A percentile compares a stretch with the other conserved stretches of the same genome.
These are phyloP conservation scores for Bubalus kerabau DNA, from an alignment of 2,113 vertebrate genomes.

Conservation along the genomic window DNA sequence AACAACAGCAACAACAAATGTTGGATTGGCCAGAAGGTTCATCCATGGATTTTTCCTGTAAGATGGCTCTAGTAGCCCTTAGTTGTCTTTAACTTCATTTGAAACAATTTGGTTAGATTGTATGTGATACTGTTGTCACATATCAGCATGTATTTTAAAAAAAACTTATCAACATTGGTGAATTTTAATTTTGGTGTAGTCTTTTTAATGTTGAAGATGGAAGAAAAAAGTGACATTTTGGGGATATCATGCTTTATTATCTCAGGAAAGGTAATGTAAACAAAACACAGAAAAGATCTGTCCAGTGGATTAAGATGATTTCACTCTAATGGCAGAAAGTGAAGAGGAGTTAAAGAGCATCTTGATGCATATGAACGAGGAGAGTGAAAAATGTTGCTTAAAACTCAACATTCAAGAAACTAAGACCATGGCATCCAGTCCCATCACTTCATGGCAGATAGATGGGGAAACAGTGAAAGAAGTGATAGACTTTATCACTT, in stretches of 20 bases:
- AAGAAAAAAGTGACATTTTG: neutral
- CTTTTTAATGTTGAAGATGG: neutral
- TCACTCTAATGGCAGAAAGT: neutral
- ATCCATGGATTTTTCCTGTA: neutral
- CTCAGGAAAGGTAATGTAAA: neutral
- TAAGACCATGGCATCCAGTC: neutral
- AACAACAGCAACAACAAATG: neutral
- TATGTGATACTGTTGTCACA: neutral
- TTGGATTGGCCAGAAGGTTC: neutral
- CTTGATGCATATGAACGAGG: neutral
- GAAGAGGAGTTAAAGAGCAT: neutral
- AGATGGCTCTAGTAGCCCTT: neutral
- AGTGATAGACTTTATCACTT: neutral
- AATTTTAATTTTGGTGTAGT: neutral
- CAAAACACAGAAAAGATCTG: neutral
- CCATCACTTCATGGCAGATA: neutral
- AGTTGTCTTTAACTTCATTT: neutral
- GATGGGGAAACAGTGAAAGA: neutral
- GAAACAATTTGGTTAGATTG: neutral
- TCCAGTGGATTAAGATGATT: neutral
- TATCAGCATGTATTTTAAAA: neutral
- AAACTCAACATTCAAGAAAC: neutral
- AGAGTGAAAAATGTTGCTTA: neutral
- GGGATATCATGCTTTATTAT: neutral
- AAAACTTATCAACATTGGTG: neutral